A percentile compares a stretch with the other conserved stretches of the same genome.
Conservation (phyloP, 37 sponge, comb jelly and placozoan species). For the Halisarca cf. caerulea region DNA sequence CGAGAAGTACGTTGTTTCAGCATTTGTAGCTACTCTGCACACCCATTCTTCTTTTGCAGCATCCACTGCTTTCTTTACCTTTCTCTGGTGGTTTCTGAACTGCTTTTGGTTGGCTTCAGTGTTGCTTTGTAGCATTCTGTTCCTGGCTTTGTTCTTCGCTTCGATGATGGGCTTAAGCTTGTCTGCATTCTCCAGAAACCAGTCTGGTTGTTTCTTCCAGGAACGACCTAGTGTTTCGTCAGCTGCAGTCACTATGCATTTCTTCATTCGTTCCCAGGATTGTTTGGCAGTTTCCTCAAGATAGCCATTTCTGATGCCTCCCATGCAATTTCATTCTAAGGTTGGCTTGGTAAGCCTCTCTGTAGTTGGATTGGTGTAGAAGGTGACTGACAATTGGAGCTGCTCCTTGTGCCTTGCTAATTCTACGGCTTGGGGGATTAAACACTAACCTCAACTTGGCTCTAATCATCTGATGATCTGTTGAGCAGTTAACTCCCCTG, state of each 20-base stretch:
- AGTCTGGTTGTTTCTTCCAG: slow-evolving; percentile 47
- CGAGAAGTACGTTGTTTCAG: slow-evolving; percentile 13
- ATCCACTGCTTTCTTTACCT: slow-evolving; percentile 50
- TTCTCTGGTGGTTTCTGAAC: slow-evolving; percentile 35
- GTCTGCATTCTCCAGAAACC: slow-evolving; percentile 36
- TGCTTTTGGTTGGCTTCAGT: neutral
- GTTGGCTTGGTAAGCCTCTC: neutral
- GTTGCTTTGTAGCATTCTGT: slow-evolving; percentile 14
- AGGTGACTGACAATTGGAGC: neutral
- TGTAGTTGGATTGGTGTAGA: neutral
- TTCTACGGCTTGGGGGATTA: neutral
- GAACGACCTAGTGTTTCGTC: neutral
- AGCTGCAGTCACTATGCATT: neutral
- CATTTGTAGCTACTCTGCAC: slow-evolving; percentile 11
- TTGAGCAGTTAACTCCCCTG: slow-evolving; percentile 13
- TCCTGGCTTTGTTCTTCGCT: slow-evolving; percentile 37
- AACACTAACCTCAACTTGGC: neutral
- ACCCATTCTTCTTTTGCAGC: slow-evolving; percentile 29
- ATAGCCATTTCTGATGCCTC: neutral
- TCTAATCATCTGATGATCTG: slow-evolving; percentile 16
- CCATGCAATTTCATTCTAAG: too few relatives aligned
- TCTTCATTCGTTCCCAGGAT: neutral
- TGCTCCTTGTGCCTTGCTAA: neutral
- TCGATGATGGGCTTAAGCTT: slow-evolving; percentile 29
- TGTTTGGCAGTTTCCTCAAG: neutral